phyloP scores from a whole-genome alignment of 35 echinoderm and acorn worm genomes.

The Antedon bifida region DNA sequence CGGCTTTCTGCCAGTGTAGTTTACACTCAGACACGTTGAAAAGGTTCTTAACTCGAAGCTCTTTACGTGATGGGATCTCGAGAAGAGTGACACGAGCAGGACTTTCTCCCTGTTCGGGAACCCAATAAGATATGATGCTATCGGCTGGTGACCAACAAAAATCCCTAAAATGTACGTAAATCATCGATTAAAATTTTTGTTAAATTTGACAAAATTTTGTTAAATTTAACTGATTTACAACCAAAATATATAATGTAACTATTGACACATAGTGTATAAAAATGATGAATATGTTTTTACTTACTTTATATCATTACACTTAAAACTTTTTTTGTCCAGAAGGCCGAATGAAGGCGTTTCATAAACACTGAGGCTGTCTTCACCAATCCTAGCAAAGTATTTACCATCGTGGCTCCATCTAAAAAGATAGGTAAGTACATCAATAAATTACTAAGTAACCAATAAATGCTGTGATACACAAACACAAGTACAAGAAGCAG shows the following conservation, averaged over 20 bases:
- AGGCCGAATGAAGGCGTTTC: constrained; percentile 92
- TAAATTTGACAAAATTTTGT: neutral
- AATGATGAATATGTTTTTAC: neutral
- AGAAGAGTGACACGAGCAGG: constrained; percentile 82
- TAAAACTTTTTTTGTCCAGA: constrained; percentile 91
- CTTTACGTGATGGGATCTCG: constrained; percentile 70
- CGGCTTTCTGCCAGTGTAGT: constrained; percentile 88
- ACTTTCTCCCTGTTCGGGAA: constrained; percentile 73
- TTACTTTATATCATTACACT: constrained; percentile 73
- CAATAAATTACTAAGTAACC: too few species aligned
- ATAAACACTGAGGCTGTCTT: constrained; percentile 76
- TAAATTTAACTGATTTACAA: neutral
- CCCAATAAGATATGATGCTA: constrained; percentile 65
- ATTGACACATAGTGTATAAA: too few species aligned
- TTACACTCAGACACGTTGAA: constrained; percentile 96
- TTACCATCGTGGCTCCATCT: constrained; percentile 89
- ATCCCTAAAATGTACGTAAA: constrained; percentile 48
- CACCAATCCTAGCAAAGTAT: constrained; percentile 65
- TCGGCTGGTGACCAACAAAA: constrained; percentile 87
- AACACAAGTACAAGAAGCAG: too few species aligned
- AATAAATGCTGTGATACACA: too few species aligned
- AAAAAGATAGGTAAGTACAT: neutral
- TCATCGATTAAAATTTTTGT: too few species aligned
- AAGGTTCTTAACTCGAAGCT: constrained; percentile 77
- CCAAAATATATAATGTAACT: too few species aligned